Conservation (phyloP, 2,797 vertebrate genomes). For the Protonibea diacanthus region DNA sequence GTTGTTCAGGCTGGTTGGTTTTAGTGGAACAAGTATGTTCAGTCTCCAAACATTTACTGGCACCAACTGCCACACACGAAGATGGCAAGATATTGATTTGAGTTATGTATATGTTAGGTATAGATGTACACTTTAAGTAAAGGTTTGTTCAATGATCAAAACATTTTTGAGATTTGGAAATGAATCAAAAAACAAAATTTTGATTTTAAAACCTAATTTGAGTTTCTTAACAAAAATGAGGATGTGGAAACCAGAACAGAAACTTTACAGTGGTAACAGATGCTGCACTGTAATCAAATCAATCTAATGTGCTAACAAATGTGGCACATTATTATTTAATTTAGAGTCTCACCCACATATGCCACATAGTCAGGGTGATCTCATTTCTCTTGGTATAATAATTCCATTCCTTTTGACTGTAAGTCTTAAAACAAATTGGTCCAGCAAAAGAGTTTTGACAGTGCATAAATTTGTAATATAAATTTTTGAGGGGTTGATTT, state of each 20-base stretch:
- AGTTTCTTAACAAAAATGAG: neutral
- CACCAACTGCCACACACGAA: neutral
- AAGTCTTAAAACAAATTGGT: slow-evolving; percentile 18
- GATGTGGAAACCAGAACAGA: slow-evolving; percentile 1
- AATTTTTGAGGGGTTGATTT: neutral
- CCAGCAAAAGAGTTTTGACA: slow-evolving; percentile 24
- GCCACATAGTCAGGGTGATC: slow-evolving; percentile 16
- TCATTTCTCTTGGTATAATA: slow-evolving; percentile 4
- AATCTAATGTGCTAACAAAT: slow-evolving; percentile 19
- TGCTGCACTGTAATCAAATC: slow-evolving; percentile 24
- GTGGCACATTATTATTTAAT: slow-evolving; percentile 7
- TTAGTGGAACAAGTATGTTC: slow-evolving; percentile 12
- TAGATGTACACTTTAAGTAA: neutral
- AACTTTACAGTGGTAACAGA: slow-evolving; percentile 12
- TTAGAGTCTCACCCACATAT: slow-evolving; percentile 22
- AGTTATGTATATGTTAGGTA: too few relatives aligned
- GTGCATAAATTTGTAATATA: slow-evolving; percentile 8
- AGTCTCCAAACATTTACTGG: slow-evolving; percentile 8
- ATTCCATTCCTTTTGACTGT: slow-evolving; percentile 11
- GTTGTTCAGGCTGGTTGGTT: slow-evolving; percentile 14
- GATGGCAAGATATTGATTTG: neutral
- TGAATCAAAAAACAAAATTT: neutral
- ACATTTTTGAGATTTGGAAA: neutral
- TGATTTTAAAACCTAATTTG: neutral
- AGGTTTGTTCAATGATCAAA: neutral